These are phyloP conservation scores for Phalera bucephala DNA, from an alignment of 2,888 invertebrate genomes.

Conservation along the genomic window DNA sequence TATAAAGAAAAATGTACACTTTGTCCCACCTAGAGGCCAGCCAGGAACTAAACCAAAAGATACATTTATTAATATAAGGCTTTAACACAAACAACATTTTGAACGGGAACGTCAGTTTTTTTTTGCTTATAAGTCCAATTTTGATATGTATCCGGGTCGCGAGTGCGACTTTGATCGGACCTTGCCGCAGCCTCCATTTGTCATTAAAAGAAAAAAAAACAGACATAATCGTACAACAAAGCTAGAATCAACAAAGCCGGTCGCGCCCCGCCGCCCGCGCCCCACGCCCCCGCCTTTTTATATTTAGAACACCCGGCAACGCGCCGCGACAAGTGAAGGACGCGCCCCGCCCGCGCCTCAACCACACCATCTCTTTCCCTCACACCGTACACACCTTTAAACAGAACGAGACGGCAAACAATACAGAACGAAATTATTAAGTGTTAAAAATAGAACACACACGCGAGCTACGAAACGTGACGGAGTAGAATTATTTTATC, in stretches of 20 bases:
- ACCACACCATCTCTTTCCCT: conserved; percentile 37
- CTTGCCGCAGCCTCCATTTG: conserved; percentile 12
- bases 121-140: no score
- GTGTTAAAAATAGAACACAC: conserved; percentile 66
- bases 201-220: conserved; percentile 11
- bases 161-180: conserved; percentile 9
- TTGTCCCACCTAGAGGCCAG: no score
- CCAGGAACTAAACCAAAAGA: no score
- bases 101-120: no score
- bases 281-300: conserved; percentile 32
- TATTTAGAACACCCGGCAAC: conserved; percentile 53
- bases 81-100: no score
- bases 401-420: conserved; percentile 39
- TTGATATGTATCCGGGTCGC: conserved; percentile 9
- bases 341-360: conserved; percentile 48
- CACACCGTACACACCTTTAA: conserved; percentile 11
- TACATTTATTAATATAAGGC: no score
- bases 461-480: conserved; percentile 63
- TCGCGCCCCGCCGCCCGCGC: conserved; percentile 26
- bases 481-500: conserved; percentile 39
- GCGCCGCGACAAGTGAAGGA: conserved; percentile 72
- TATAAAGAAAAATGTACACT: no score
- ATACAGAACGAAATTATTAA: conserved; percentile 53
- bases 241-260: conserved; percentile 44
- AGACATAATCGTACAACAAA: conserved; percentile 32